Conservation (phyloP, 2,888 invertebrate genomes). For the Metopia argyrocephala region DNA sequence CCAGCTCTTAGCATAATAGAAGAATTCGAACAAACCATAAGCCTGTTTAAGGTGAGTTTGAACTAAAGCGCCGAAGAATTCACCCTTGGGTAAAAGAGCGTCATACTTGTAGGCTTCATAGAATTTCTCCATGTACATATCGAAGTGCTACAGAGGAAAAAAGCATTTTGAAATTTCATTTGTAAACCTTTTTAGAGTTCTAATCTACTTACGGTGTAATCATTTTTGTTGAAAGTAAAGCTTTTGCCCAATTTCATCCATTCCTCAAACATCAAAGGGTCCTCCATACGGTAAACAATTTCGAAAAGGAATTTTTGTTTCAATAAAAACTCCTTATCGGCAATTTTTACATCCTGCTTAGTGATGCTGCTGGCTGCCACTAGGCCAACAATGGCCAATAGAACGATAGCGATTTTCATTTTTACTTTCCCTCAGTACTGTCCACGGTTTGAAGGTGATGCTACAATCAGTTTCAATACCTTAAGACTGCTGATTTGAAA, state of each 20-base stretch:
- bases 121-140: constrained; percentile 72
- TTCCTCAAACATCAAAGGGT: constrained; percentile 71
- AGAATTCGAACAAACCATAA: constrained; percentile 82
- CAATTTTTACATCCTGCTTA: constrained; percentile 68
- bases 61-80: constrained; percentile 80
- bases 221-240: constrained; percentile 76
- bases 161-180: too few relatives aligned
- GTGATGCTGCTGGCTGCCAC: constrained; percentile 58
- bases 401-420: constrained; percentile 67
- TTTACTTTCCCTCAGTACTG: constrained; percentile 61
- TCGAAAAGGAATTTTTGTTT: constrained; percentile 73
- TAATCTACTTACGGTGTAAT: constrained; percentile 60
- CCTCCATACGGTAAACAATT: constrained; percentile 68
- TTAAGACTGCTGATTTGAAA: constrained; percentile 67
- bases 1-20: constrained; percentile 85
- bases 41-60: constrained; percentile 80
- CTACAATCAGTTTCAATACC: constrained; percentile 67
- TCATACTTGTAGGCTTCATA: constrained; percentile 72
- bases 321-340: constrained; percentile 69
- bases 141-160: constrained; percentile 66
- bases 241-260: constrained; percentile 77
- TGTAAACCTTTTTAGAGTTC: background rate
- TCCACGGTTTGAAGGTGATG: constrained; percentile 53
- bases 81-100: constrained; percentile 80
- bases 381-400: constrained; percentile 67